Evolutionary conservation across 1,140 invertebrate genomes (phyloP).

Genomic region (Caenorhabditis elegans): WBcel235 BX284604.4:11938001-11938500

Average conservation of each 20-base stretch:
- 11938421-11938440: too few relatives aligned
- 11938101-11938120: slow-evolving; percentile 57
- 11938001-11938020: too few relatives aligned
- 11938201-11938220: slow-evolving; percentile 54
- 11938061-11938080: slow-evolving; percentile 26
- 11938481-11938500: too few relatives aligned
- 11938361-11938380: too few relatives aligned
- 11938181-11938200: slow-evolving; percentile 62
- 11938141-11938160: slow-evolving; percentile 63
- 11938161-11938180: slow-evolving; percentile 54
- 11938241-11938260: slow-evolving; percentile 50
- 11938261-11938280: slow-evolving; percentile 54
- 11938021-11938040: too few relatives aligned
- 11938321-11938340: slow-evolving; percentile 55
- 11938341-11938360: too few relatives aligned
- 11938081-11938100: slow-evolving; percentile 62
- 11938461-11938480: too few relatives aligned
- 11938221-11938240: slow-evolving; percentile 51
- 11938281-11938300: slow-evolving; percentile 57
- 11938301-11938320: slow-evolving; percentile 62
- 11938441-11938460: too few relatives aligned
- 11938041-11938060: slow-evolving; percentile 36
- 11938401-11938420: too few relatives aligned
- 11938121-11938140: slow-evolving; percentile 63
- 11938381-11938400: too few relatives aligned